Evolutionary conservation across 2,113 vertebrate genomes (phyloP).

Genomic region (Poeciliopsis retropinna): DNA sequence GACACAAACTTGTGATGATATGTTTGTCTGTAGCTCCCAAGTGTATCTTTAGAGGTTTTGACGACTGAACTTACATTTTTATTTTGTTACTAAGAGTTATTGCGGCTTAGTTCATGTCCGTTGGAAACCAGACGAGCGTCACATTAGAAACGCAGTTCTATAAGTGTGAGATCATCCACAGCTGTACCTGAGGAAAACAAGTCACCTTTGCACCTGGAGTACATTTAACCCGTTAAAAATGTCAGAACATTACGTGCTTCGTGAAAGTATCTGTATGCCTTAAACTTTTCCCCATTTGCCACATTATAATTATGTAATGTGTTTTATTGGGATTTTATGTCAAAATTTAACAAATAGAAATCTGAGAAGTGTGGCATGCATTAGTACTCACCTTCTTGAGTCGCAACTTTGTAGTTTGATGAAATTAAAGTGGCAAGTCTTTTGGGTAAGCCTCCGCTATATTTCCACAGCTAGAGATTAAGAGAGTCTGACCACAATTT

Average conservation of each 20-base stretch:
- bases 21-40: conserved; percentile 17
- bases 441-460: too few species aligned
- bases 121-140: conserved; percentile 3
- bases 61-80: neutral
- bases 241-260: conserved; percentile 19
- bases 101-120: neutral
- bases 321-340: neutral
- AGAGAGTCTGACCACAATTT: too few species aligned
- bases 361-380: neutral
- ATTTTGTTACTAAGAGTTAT: neutral
- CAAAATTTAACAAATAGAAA: neutral
- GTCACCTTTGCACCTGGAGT: conserved; percentile 38
- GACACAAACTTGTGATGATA: conserved; percentile 57
- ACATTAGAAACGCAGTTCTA: conserved; percentile 5
- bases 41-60: conserved; percentile 28
- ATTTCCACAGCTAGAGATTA: too few species aligned
- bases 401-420: too few species aligned
- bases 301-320: neutral
- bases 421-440: too few species aligned
- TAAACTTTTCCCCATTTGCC: neutral
- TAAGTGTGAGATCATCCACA: conserved; percentile 8
- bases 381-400: neutral
- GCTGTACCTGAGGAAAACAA: conserved; percentile 4
- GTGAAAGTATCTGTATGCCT: neutral
- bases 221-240: conserved; percentile 16